Base-by-base conservation (phyloP, 2,888 invertebrate species). In the Amphimallon solstitiale region DNA sequence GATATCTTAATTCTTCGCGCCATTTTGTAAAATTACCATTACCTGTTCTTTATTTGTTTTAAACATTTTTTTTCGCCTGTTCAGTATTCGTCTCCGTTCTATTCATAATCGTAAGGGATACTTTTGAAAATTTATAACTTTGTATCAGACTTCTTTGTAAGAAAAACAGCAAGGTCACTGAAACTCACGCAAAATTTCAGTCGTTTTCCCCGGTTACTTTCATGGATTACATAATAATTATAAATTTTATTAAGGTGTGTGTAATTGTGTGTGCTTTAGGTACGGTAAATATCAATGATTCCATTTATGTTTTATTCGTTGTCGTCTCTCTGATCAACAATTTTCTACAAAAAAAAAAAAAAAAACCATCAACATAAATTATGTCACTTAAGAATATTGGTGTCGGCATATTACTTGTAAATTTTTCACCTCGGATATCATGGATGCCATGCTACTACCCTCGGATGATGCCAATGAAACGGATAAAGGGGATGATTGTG, bases 381-480 rank as follows among this genome's bases (percentile, higher is more conserved):
- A 21, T 35, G 35, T 14, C 19, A 35, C 1, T 19, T n/a, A 49
- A 12, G 34, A 46, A 15, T n/a, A 4, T 37, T 21, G 6, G 14
- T 43, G 23, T 52, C n/a, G n/a, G 23, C 38, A 52, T 9, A 52
- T 56, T 67, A 86, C 88, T 77, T 89, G 89, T 51, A 89, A 80
- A 79, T 88, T 89, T 71, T 86, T 85, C 45, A 89, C 88, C 38
- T 85, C 85, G 6, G 81, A 80, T 23, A 82, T 77, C 64, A 73
- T 78, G 71, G 70, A 82, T 71, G 73, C 83, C 69, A 69, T 77
- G 77, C 80, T 85, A n/a, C n/a, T n/a, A 75, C 79, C 84, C 73
- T 85, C 85, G 64, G 87, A 88, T 0, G 88, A 89, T 23, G 89
- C 88, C 68, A 89, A 78, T 49, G 89, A 89, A 7, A 86, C 86